Evolutionary conservation across 2,797 vertebrate genomes (phyloP).

Genomic region (Ciconia nigra): DNA sequence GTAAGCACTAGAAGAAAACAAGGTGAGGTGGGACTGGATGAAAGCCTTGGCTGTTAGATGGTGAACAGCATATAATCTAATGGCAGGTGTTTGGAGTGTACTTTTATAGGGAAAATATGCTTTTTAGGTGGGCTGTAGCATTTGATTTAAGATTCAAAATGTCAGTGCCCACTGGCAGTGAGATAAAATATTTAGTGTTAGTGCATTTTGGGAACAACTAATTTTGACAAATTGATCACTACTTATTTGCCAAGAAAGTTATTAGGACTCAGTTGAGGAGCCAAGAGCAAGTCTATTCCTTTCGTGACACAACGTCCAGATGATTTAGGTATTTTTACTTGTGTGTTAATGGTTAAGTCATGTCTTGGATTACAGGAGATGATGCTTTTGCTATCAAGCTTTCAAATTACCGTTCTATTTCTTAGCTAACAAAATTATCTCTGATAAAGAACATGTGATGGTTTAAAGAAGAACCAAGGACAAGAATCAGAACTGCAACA

Average conservation of each 20-base stretch:
- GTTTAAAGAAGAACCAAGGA: neutral
- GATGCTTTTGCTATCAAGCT: constrained; percentile 21
- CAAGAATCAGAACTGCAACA: neutral
- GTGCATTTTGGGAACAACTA: neutral
- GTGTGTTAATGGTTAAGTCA: neutral
- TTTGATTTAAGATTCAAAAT: neutral
- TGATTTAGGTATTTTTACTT: constrained; percentile 17
- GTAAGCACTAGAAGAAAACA: constrained; percentile 40
- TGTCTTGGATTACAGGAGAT: constrained; percentile 36
- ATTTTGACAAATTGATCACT: constrained; percentile 44
- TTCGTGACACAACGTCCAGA: neutral
- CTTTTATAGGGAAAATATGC: neutral
- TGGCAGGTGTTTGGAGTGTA: neutral
- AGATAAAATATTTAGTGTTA: neutral
- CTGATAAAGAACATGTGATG: constrained; percentile 23
- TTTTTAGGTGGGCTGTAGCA: neutral
- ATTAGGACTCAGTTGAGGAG: neutral
- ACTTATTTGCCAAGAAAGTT: constrained; percentile 34
- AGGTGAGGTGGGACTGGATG: neutral
- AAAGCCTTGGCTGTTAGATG: neutral
- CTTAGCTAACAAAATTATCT: constrained; percentile 24
- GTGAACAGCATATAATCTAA: neutral
- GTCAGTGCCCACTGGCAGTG: neutral
- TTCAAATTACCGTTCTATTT: constrained; percentile 34
- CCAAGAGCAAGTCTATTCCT: constrained; percentile 41